Conservation (phyloP, 2,797 vertebrate genomes). For the Clarias fuscus region DNA sequence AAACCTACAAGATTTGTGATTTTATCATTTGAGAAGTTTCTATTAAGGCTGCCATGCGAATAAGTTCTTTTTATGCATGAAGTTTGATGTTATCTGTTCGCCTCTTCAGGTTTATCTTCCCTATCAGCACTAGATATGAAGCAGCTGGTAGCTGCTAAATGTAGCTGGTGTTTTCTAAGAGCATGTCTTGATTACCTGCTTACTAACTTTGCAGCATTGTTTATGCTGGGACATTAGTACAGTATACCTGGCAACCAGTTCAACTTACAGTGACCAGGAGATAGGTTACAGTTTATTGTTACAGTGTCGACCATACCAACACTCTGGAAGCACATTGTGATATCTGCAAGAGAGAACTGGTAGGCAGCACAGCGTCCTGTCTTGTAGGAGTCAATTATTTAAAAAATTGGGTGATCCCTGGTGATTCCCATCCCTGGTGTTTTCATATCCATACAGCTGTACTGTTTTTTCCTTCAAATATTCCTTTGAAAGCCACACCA, state of each 20-base stretch:
- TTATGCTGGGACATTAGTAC: constrained; percentile 1
- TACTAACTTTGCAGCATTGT: background rate
- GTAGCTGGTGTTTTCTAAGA: background rate
- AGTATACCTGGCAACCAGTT: background rate
- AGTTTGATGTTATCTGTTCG: background rate
- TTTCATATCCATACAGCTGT: no score
- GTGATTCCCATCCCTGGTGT: no score
- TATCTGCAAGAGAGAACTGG: background rate
- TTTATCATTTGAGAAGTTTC: no score
- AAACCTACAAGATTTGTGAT: background rate
- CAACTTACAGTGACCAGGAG: background rate
- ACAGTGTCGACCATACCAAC: background rate
- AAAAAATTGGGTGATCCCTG: no score
- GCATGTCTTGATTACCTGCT: background rate
- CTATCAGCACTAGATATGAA: background rate
- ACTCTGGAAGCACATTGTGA: background rate
- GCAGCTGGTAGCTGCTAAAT: no score
- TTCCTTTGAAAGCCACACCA: background rate
- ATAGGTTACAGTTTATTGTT: background rate
- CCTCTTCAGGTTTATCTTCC: background rate
- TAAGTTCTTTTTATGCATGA: no score
- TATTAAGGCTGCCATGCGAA: background rate
- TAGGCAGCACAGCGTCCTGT: no score
- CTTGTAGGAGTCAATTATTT: no score
- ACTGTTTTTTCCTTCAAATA: background rate